These are phyloP conservation scores for Lithosia quadra DNA, from an alignment of 2,888 invertebrate species.

Conservation along the genomic window DNA sequence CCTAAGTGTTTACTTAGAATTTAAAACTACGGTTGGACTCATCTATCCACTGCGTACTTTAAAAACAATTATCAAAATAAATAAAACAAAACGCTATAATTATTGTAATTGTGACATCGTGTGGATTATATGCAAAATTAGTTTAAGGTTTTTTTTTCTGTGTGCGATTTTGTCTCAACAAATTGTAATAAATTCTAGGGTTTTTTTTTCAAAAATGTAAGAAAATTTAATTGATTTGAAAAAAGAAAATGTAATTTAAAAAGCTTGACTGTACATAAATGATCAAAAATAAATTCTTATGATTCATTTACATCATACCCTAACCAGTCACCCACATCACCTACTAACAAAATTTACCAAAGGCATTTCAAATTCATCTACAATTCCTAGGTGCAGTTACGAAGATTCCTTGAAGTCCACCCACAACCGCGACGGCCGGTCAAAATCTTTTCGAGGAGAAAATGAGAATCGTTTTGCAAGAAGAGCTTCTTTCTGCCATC, in stretches of 20 bases:
- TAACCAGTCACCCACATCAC: conserved; percentile 10
- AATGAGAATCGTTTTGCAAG: conserved; percentile 68
- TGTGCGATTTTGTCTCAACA: no score
- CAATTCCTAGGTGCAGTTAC: conserved; percentile 89
- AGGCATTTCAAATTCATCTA: conserved; percentile 32
- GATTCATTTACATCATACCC: not conserved
- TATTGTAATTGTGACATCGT: no score
- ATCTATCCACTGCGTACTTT: not conserved
- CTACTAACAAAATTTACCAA: conserved; percentile 29
- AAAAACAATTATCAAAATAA: no score
- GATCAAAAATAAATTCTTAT: not conserved
- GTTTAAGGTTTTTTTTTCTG: no score
- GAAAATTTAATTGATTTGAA: no score
- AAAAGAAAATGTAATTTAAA: no score
- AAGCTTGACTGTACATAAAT: not conserved
- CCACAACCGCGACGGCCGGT: conserved; percentile 74
- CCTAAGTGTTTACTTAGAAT: no score
- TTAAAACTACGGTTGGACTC: not conserved
- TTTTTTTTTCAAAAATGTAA: no score
- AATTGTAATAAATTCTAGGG: no score
- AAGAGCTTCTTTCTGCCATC: conserved; percentile 78
- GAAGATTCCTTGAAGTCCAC: conserved; percentile 93
- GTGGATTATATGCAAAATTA: no score
- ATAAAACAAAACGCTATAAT: no score
- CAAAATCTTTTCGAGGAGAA: conserved; percentile 64